These are phyloP conservation scores for Amia ocellicauda DNA, from an alignment of 2,113 vertebrate species.

Conservation along the genomic window DNA sequence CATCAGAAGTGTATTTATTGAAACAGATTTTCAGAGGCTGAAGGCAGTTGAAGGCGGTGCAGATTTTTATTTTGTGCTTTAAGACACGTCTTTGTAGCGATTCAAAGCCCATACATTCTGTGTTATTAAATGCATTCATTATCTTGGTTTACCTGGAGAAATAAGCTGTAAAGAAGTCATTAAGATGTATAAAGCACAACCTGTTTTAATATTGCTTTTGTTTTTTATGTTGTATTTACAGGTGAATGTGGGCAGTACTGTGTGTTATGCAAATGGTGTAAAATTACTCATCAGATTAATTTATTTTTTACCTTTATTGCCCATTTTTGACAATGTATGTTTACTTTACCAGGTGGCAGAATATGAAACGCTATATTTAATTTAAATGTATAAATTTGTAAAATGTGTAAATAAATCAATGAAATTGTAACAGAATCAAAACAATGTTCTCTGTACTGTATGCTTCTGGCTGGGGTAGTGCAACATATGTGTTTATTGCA, in stretches of 20 bases:
- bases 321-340: slow-evolving; percentile 5
- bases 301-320: slow-evolving; percentile 32
- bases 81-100: too few relatives aligned
- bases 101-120: too few relatives aligned
- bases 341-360: slow-evolving; percentile 20
- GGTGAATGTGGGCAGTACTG: slow-evolving; percentile 54
- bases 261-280: slow-evolving; percentile 48
- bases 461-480: slow-evolving; percentile 12
- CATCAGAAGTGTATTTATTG: background rate
- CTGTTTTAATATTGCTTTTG: background rate
- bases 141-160: background rate
- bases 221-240: slow-evolving; percentile 50
- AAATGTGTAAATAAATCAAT: slow-evolving; percentile 18
- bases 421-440: background rate
- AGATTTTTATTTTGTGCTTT: too few relatives aligned
- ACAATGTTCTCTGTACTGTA: background rate
- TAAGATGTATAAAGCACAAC: background rate
- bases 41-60: too few relatives aligned
- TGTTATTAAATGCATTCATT: background rate
- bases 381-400: slow-evolving; percentile 24
- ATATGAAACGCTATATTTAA: slow-evolving; percentile 31
- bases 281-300: slow-evolving; percentile 18
- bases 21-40: background rate
- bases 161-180: background rate
- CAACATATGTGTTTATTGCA: slow-evolving; percentile 8